Conservation (phyloP, 1,140 invertebrate genomes). For the Ptiloglossa arizonensis region DNA sequence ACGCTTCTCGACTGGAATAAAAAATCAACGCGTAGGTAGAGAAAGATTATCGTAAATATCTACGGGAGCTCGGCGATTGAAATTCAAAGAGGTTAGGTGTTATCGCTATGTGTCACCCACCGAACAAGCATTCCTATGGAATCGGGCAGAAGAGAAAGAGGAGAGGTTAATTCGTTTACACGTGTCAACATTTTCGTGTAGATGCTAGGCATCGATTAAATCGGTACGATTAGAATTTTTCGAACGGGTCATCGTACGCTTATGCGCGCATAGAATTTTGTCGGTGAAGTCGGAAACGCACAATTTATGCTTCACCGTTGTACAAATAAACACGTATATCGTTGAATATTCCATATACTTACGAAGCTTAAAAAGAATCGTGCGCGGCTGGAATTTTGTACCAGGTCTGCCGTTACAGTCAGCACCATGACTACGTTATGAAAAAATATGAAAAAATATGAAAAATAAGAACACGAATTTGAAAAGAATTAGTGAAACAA, state of each 20-base stretch:
- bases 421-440: too few relatives aligned
- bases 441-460: neutral
- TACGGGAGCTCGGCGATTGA: neutral
- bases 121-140: neutral
- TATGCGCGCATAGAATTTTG: too few relatives aligned
- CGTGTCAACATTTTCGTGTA: neutral
- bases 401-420: too few relatives aligned
- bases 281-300: neutral
- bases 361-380: neutral
- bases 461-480: too few relatives aligned
- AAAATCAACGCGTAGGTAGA: neutral
- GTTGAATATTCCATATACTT: neutral
- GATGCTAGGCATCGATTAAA: slow-evolving; percentile 3
- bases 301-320: neutral
- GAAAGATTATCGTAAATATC: slow-evolving; percentile 15
- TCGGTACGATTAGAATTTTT: too few relatives aligned
- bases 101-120: neutral
- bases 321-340: neutral
- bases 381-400: neutral
- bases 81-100: slow-evolving; percentile 30
- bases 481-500: neutral
- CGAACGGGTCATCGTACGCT: neutral
- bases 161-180: slow-evolving; percentile 14
- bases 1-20: neutral
- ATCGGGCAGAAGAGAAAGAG: neutral